Base-by-base conservation (phyloP, 2,797 vertebrate species). In the Todus mexicanus region DNA sequence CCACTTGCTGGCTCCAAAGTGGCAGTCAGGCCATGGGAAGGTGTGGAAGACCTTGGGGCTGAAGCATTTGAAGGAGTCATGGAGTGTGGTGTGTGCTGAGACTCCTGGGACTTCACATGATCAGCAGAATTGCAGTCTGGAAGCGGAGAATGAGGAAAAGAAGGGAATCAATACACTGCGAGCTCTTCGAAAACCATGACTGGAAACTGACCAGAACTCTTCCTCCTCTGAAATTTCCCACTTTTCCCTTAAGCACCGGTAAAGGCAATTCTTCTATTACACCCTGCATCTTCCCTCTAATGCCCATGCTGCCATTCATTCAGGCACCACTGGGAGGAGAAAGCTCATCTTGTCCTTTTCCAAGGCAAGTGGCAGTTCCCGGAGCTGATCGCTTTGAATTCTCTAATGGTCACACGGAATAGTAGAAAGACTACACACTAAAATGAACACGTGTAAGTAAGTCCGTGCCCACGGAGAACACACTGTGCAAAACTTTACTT, bases 41-140 rank as follows among this genome's bases (percentile, higher is more conserved):
- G 99, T 13, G 99, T 99, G 97, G 99, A 99, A 97, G 99, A 99
- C 97, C 98, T 98, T 91, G 99, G 99, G 90, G 98, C 98, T 96
- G 98, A 98, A 20, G 98, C 94, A 93, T 98, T 99, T 95, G 99
- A 98, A 93, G 99, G 98, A 97, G 99, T 98, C 98, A 99, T 98
- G 95, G 98, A 98, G 97, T 98, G 98, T 63, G 97, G 93, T 43
- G 97, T 97, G 93, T 98, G 98, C 85, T 98, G 97, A 85, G 99
- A 97, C 95, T 99, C 99, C 96, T 98, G 98, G 97, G 99, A 98
- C 97, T 99, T 99, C 94, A 99, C 98, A 73, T 98, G 98, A 80
- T 99, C 99, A 77, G 98, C 98, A 96, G 99, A 99, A 98, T 99
- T 99, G 97, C 99, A 99, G 97, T 99, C 99, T 99, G 72, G 38